phyloP scores from a whole-genome alignment of 2,797 vertebrate species.

The Merluccius polli region DNA sequence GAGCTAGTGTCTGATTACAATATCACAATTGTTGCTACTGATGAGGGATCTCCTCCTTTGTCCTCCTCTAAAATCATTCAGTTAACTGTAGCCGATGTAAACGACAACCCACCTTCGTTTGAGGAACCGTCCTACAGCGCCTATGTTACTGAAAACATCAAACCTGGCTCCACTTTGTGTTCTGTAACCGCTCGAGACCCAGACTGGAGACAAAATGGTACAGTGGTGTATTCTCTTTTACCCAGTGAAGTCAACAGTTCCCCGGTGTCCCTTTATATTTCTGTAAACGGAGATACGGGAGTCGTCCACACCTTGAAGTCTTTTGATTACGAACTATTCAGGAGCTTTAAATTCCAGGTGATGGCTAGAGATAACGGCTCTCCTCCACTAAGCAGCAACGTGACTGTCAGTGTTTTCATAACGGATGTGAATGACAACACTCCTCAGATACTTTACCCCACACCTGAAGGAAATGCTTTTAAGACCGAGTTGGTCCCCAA shows the following conservation, averaged over 20 bases:
- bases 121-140: slow-evolving; percentile 49
- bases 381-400: slow-evolving; percentile 58
- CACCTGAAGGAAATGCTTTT: slow-evolving; percentile 29
- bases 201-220: slow-evolving; percentile 67
- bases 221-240: slow-evolving; percentile 53
- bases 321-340: slow-evolving; percentile 63
- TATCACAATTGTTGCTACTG: slow-evolving; percentile 58
- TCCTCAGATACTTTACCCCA: slow-evolving; percentile 66
- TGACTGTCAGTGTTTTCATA: slow-evolving; percentile 55
- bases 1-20: slow-evolving; percentile 58
- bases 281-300: slow-evolving; percentile 50
- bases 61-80: slow-evolving; percentile 40
- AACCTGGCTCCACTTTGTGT: slow-evolving; percentile 55
- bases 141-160: slow-evolving; percentile 62
- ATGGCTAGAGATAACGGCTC: slow-evolving; percentile 60
- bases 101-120: slow-evolving; percentile 67
- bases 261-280: slow-evolving; percentile 52
- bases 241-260: slow-evolving; percentile 47
- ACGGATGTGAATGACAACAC: slow-evolving; percentile 69
- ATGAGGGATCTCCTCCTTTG: slow-evolving; percentile 57
- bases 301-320: slow-evolving; percentile 37
- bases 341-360: slow-evolving; percentile 51
- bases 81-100: slow-evolving; percentile 58
- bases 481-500: slow-evolving; percentile 46
- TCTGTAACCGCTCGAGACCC: slow-evolving; percentile 61